Evolutionary conservation across 2,113 vertebrate genomes (phyloP), one percentile per base, ranked within the genome.

Genomic region (Mungos mungo): DNA sequence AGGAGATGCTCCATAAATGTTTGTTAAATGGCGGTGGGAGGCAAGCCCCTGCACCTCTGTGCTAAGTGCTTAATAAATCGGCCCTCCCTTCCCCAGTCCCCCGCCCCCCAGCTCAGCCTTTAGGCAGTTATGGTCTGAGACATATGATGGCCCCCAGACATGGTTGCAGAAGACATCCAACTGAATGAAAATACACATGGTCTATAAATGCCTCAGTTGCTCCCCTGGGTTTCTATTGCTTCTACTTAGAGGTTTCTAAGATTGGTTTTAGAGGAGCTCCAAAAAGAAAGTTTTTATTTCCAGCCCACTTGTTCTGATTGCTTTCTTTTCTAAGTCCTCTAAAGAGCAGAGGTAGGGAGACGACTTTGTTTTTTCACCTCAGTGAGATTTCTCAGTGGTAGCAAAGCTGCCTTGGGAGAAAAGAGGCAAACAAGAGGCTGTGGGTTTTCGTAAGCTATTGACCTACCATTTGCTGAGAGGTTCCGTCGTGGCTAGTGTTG

Each of bases 281-380:
- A 29, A 87, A 66, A 87, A 83, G 45, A 63, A 90, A 79, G 54
- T 52, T 89, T 65, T 63, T 72, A 72, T 72, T 91, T 69, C 80
- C 45, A 91, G 18, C 54, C n/a, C 10, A 31, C n/a, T 25, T 81
- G 5, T 47, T 72, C 27, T 35, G 33, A 68, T 60, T 69, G 35
- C 65, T 83, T 90, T 92, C 35, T 95, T 76, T 86, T 77, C 6
- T 15, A 29, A 33, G 57, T 63, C 41, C 31, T 85, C 23, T 77
- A 14, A 91, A 77, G 45, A 90, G 16, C 27, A 74, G 47, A 81
- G 38, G 4, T 63, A n/a, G 38, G n/a, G 29, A 88, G 50, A 35
- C 35, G 21, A 16, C 57, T 57, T 50, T 81, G 54, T n/a, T 74
- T 92, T 82, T 77, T 45, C 7, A 21, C 41, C 14, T 88, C 16